These are phyloP conservation scores for Seriola aureovittata DNA, from an alignment of 2,113 vertebrate genomes.

Conservation along the genomic window DNA sequence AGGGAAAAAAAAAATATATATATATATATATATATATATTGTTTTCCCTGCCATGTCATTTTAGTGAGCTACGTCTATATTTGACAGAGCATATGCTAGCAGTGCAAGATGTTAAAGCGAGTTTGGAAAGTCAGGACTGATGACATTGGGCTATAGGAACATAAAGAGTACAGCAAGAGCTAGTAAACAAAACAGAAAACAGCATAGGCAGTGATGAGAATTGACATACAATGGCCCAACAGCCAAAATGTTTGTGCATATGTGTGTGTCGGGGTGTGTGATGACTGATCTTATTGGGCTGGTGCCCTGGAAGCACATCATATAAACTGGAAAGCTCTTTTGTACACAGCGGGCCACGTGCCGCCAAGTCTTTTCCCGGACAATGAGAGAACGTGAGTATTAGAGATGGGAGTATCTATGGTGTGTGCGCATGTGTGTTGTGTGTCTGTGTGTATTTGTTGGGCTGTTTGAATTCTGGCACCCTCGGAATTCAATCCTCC, in stretches of 20 bases:
- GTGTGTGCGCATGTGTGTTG: not conserved
- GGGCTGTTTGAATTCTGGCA: slow-evolving; percentile 8
- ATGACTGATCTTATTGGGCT: slow-evolving; percentile 7
- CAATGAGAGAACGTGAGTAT: slow-evolving; percentile 4
- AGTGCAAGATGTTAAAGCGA: slow-evolving; percentile 47
- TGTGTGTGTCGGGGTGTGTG: slow-evolving; percentile 7
- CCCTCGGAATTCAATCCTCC: slow-evolving; percentile 12
- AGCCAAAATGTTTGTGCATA: slow-evolving; percentile 3
- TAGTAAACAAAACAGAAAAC: slow-evolving; percentile 34
- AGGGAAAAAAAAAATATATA: not conserved
- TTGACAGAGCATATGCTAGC: slow-evolving; percentile 54
- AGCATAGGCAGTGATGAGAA: slow-evolving; percentile 37
- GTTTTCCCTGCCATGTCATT: slow-evolving; percentile 41
- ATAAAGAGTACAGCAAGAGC: slow-evolving; percentile 18
- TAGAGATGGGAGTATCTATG: not conserved
- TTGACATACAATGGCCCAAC: slow-evolving; percentile 17
- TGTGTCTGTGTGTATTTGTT: not conserved
- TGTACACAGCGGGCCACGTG: slow-evolving; percentile 2
- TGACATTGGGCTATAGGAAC: slow-evolving; percentile 17
- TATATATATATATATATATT: not conserved
- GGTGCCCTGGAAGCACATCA: slow-evolving; percentile 37
- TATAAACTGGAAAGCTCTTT: slow-evolving; percentile 16
- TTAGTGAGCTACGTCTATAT: slow-evolving; percentile 48
- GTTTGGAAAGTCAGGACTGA: slow-evolving; percentile 24
- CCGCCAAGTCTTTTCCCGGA: slow-evolving; percentile 12